These are phyloP conservation scores for Tolypeutes matacus DNA, from an alignment of 2,797 vertebrate genomes.

Conservation along the genomic window DNA sequence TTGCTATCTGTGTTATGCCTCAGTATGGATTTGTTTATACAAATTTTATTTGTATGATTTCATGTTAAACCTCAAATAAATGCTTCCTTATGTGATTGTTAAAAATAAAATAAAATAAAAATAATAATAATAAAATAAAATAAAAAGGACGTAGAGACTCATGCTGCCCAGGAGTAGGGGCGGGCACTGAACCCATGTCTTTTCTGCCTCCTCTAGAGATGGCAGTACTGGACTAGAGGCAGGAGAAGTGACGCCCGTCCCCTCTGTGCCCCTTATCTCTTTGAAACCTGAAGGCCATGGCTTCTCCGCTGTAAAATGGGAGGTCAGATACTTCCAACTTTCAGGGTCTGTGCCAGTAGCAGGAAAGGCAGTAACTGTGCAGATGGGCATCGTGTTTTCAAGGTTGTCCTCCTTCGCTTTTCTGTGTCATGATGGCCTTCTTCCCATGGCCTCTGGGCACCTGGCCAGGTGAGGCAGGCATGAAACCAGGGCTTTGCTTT, in stretches of 20 bases:
- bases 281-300: background rate
- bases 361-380: background rate
- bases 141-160: background rate
- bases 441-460: background rate
- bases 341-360: background rate
- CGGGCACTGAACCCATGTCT: background rate
- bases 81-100: no score
- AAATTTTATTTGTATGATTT: no score
- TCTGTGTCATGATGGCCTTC: background rate
- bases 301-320: background rate
- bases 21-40: no score
- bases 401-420: constrained; percentile 27
- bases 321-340: background rate
- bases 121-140: no score
- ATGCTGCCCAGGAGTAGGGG: background rate
- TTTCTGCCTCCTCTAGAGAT: background rate
- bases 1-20: no score
- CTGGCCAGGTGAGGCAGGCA: background rate
- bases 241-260: background rate
- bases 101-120: no score
- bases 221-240: background rate
- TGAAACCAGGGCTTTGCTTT: background rate
- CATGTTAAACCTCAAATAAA: no score
- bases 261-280: background rate
- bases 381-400: background rate